Conservation (phyloP, 2,113 vertebrate genomes). For the Marmota flaviventris region DNA sequence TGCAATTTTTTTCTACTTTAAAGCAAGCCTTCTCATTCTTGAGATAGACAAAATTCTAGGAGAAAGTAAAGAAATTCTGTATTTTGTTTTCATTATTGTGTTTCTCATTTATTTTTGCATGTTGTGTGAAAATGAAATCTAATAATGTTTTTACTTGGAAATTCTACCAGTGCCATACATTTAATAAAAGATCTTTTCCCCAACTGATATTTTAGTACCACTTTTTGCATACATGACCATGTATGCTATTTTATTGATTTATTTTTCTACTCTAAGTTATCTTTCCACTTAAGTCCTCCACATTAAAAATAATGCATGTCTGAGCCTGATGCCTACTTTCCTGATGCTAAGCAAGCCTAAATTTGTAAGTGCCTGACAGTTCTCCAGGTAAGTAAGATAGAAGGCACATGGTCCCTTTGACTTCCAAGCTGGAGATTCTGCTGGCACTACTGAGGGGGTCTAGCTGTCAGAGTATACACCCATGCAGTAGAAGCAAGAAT, state of each 20-base stretch:
- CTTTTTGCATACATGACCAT: not conserved
- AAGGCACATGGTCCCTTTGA: not conserved
- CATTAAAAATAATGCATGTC: not conserved
- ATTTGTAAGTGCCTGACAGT: not conserved
- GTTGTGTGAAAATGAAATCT: not conserved
- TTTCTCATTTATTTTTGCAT: conserved; percentile 13
- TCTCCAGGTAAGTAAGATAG: not conserved
- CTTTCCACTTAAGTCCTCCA: conserved; percentile 10
- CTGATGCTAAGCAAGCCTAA: not conserved
- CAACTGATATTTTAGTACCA: not conserved
- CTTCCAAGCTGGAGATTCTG: not conserved
- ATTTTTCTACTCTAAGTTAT: not conserved
- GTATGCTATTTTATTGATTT: not conserved
- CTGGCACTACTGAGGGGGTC: not conserved
- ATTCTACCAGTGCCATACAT: not conserved
- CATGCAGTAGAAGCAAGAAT: not conserved
- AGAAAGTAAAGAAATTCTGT: not conserved
- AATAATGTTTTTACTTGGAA: not conserved
- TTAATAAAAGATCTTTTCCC: not conserved
- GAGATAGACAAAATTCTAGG: not conserved
- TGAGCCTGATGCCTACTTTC: not conserved
- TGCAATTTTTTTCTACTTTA: not conserved
- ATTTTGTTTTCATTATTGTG: conserved; percentile 41
- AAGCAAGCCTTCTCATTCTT: conserved; percentile 16
- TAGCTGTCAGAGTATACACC: not conserved